Base-by-base conservation (phyloP, 2,888 invertebrate genomes). In the Eulithis testata region DNA sequence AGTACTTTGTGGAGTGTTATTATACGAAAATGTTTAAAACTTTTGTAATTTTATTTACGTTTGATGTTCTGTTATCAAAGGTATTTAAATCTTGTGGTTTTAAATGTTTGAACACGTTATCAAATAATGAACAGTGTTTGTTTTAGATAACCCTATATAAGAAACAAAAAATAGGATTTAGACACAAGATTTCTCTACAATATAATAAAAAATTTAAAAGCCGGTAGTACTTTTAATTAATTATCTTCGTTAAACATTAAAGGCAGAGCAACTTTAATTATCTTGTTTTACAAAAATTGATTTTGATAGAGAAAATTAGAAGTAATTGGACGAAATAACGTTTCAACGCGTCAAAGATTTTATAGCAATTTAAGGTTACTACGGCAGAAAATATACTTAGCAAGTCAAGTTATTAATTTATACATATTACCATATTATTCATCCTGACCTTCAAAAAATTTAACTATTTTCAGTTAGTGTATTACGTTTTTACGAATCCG, bases 181-280 rank as follows among this genome's bases (percentile, higher is more conserved):
- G 44, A 5, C 44, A 11, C 3, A 4, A 21, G 9, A 47, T 14
- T 14, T 47, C 5, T 7, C 8, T 47, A 47, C 47, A 9, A 7
- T 47, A 12, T 14, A 4, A 7, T 47, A 47, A 47, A 47, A 47
- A 47, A 12, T 12, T 0, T 8, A 14, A 78, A 72, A 80, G 73
- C 74, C 69, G 69, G 4, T 31, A 31, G 69, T 68, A 74, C 7
- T 66, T 71, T 68, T 66, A 77, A 72, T 75, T 83, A 83, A 85
- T 83, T 83, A 81, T 78, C 78, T 79, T 80, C 73, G 72, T 76
- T 75, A 77, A 75, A 76, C 82, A 79, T 86, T 80, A 85, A 86
- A 86, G 83, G 78, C 72, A 73, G 68, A 72, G 72, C 71, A 67
- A 71, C 68, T 74, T 75, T 78, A 80, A 81, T 81, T 80, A 78